These are phyloP conservation scores for Myiozetetes cayanensis DNA, from an alignment of 2,113 vertebrate genomes.

Conservation along the genomic window DNA sequence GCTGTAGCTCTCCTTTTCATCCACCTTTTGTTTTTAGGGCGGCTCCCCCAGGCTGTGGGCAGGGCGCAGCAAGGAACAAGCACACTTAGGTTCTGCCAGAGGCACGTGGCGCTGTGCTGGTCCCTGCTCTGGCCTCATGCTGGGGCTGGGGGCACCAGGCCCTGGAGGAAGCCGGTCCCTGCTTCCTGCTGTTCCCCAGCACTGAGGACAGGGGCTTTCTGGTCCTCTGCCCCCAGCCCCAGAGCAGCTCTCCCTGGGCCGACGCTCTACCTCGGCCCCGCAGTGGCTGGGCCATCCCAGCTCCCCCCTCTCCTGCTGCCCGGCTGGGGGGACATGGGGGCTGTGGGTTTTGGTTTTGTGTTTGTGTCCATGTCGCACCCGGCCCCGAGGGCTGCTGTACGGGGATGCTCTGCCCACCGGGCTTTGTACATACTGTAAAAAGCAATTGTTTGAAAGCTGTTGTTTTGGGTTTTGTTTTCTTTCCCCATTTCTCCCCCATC, in stretches of 20 bases:
- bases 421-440: conserved; percentile 97
- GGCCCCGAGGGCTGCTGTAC: conserved; percentile 47
- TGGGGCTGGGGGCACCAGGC: background rate
- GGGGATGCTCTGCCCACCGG: conserved; percentile 60
- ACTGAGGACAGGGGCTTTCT: conserved; percentile 42
- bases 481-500: background rate
- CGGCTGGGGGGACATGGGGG: background rate
- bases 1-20: background rate
- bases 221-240: conserved; percentile 40
- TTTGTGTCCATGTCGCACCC: conserved; percentile 53
- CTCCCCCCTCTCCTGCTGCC: background rate
- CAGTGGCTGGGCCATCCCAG: background rate
- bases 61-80: background rate
- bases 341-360: background rate
- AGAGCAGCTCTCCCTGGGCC: background rate
- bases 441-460: conserved; percentile 89
- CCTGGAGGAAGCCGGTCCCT: background rate
- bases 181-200: background rate
- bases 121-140: accelerated
- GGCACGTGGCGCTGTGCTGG: accelerated
- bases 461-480: conserved; percentile 70
- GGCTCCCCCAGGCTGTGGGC: background rate
- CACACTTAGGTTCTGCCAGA: conserved; percentile 22
- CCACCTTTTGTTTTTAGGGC: background rate
- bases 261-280: conserved; percentile 23